Base-by-base conservation (phyloP, 1,140 invertebrate genomes). In the Diorhabda sublineata region DNA sequence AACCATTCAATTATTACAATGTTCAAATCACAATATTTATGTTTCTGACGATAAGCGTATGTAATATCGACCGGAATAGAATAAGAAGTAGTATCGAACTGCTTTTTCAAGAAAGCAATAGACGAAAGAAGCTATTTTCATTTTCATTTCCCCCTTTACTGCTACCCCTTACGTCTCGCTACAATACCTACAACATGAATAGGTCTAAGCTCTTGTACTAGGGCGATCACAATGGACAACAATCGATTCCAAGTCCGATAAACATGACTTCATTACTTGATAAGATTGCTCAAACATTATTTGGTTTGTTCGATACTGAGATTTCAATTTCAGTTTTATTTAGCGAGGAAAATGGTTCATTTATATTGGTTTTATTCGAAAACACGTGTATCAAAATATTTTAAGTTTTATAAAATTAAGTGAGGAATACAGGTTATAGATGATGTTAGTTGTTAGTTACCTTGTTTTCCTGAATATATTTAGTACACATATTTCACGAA, bases 181-280 rank as follows among this genome's bases (percentile, higher is more conserved):
- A 42, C 11, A 60, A 42, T 60, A 26, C 58, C 42, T 60, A 60
- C 58, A 60, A 60, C 26, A 26, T 52, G 47, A 52, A 52, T 52
- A n/a, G 47, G 58, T 42, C 58, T 60, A 5, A 6, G 42, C 42
- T 42, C 58, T 60, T 26, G 58, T 11, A 60, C 58, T 42, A 42
- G 58, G 58, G 58, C 58, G 58, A 60, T 52, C 58, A 60, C 58
- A 60, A 60, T 60, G 58, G 58, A 60, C 58, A 60, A 60, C 58
- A 60, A 60, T 60, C 7, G 58, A 60, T 60, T 11, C 58, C 11
- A 9, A 11, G n/a, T 11, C 58, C 26, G 58, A 60, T 60, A 60
- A 60, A 42, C n/a, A 42, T 26, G 58, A 60, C 11, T 60, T 42
- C 58, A 60, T 60, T 60, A 60, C 58, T 60, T 8, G 58, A 60